phyloP scores from a whole-genome alignment of 2,888 invertebrate species.

The Cryptocheilus praepositus region DNA sequence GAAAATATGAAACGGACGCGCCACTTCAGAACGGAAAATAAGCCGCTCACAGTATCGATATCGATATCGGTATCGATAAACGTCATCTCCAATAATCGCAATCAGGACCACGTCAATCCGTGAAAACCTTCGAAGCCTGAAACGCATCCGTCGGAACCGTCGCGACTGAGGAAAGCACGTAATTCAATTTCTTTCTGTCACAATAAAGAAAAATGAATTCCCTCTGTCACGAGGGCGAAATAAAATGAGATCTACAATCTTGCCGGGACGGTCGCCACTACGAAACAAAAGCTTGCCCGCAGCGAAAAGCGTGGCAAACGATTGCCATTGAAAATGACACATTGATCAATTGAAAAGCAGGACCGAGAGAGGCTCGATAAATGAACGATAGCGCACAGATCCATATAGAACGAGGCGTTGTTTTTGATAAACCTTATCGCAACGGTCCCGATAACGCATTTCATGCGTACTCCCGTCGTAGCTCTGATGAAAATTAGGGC shows the following conservation, averaged over 20 bases:
- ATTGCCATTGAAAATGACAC: slow-evolving; percentile 4
- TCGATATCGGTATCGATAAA: too few relatives aligned
- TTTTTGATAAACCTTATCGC: background rate
- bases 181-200: slow-evolving; percentile 25
- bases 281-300: background rate
- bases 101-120: too few relatives aligned
- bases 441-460: slow-evolving; percentile 25
- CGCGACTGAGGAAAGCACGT: slow-evolving; percentile 6
- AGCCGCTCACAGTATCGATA: too few relatives aligned
- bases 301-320: background rate
- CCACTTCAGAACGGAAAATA: too few relatives aligned
- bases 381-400: too few relatives aligned
- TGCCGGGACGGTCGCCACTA: background rate
- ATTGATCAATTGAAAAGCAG: background rate
- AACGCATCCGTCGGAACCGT: too few relatives aligned
- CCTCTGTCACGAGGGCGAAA: background rate
- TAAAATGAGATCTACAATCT: slow-evolving; percentile 17
- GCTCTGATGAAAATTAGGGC: slow-evolving; percentile 42
- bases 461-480: background rate
- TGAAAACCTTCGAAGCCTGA: too few relatives aligned
- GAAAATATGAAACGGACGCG: too few relatives aligned
- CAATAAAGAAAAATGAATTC: slow-evolving; percentile 37
- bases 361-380: background rate
- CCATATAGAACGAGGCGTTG: background rate
- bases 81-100: too few relatives aligned